Evolutionary conservation across 2,797 vertebrate genomes (phyloP).

Genomic region (Tadarida brasiliensis): DNA sequence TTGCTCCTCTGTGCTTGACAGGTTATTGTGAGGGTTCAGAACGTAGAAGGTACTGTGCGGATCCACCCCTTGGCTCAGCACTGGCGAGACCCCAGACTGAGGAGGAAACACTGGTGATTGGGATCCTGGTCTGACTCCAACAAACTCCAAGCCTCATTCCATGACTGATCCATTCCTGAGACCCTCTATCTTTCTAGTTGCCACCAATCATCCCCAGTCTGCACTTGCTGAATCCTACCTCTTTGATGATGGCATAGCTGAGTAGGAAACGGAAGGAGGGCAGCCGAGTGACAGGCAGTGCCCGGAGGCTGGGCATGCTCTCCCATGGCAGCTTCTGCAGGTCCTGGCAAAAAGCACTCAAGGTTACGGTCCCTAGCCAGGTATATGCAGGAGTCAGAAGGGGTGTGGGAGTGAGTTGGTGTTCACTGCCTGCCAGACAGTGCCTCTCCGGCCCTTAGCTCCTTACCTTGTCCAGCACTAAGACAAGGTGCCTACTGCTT

Average conservation of each 20-base stretch:
- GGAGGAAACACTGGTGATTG: not conserved
- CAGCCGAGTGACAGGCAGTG: conserved; percentile 91
- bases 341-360: conserved; percentile 87
- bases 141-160: not conserved
- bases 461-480: conserved; percentile 94
- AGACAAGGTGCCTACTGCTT: conserved; percentile 89
- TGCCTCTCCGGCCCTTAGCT: not conserved
- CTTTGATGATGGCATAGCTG: conserved; percentile 89
- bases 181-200: not conserved
- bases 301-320: conserved; percentile 89
- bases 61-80: conserved; percentile 91
- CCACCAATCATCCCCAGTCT: not conserved
- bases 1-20: conserved; percentile 90
- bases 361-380: not conserved
- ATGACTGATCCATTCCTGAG: not conserved
- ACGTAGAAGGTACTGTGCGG: conserved; percentile 92
- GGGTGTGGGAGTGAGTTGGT: not conserved
- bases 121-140: not conserved
- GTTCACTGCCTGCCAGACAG: not conserved
- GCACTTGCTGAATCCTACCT: conserved; percentile 84
- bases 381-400: not conserved
- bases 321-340: conserved; percentile 97
- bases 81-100: conserved; percentile 84
- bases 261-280: conserved; percentile 94
- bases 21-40: conserved; percentile 94